phyloP scores from a whole-genome alignment of 2,888 invertebrate genomes.

The Cerceris rybyensis region DNA sequence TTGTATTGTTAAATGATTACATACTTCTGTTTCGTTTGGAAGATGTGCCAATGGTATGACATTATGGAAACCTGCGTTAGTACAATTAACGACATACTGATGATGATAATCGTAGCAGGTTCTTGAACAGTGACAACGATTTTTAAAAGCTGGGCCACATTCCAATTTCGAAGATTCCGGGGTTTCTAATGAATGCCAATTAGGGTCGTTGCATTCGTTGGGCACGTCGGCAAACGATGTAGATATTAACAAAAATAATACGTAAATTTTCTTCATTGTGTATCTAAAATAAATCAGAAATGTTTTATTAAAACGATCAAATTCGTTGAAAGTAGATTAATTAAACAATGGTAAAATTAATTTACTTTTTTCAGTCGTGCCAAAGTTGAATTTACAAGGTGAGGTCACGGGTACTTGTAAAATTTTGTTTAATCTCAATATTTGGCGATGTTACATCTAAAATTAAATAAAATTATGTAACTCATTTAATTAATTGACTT shows the following conservation, averaged over 20 bases:
- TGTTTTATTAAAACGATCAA: neutral
- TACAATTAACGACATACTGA: slow-evolving; percentile 88
- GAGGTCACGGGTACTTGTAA: neutral
- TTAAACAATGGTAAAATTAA: neutral
- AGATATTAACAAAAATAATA: slow-evolving; percentile 37
- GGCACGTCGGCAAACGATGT: slow-evolving; percentile 28
- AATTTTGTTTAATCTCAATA: neutral
- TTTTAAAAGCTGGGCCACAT: slow-evolving; percentile 82
- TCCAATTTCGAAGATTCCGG: slow-evolving; percentile 59
- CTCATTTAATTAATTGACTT: neutral
- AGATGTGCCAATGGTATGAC: slow-evolving; percentile 85
- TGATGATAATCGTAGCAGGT: slow-evolving; percentile 82
- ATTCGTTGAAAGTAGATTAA: neutral
- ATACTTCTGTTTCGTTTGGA: slow-evolving; percentile 85
- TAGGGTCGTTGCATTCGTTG: slow-evolving; percentile 66
- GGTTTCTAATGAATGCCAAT: slow-evolving; percentile 75
- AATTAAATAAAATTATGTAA: neutral
- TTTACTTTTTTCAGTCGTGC: neutral
- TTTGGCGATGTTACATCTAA: neutral
- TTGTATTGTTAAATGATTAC: neutral
- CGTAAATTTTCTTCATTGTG: slow-evolving; percentile 45
- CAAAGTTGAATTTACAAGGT: too few species aligned
- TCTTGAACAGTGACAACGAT: slow-evolving; percentile 84
- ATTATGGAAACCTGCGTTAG: slow-evolving; percentile 85
- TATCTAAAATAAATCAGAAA: neutral